Base-by-base conservation (phyloP, 2,888 invertebrate genomes). In the Hydrotaea cyrtoneurina region DNA sequence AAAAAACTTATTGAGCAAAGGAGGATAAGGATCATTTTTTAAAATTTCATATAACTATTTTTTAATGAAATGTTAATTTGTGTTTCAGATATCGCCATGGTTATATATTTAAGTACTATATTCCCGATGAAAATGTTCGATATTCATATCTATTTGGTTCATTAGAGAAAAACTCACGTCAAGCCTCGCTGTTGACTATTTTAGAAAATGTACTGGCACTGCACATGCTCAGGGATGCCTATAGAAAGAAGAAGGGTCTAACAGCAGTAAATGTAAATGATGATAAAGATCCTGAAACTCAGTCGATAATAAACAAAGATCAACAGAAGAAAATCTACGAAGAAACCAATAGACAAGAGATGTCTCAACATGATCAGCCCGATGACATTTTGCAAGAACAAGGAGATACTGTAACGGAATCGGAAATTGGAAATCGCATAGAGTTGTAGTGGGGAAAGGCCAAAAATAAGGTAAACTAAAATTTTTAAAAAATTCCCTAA, bases 121-220 rank as follows among this genome's bases (percentile, higher is more conserved):
- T 96, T 78, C 93, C 94, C 0, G 89, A 89, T 89, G 92, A 86
- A 36, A 93, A 92, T 19, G 92, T 94, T 80, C 93, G 93, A 23
- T 95, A 96, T 94, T 95, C 95, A 0, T 92, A 93, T 74, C 94
- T 96, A 89, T 96, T 96, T 91, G 94, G 94, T 2, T 93, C 94
- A 13, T 94, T 96, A 93, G 96, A 96, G 89, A 91, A 92, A 39
- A 94, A 94, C 57, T 95, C 94, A 87, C 89, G 90, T 66, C 96
- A 96, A 91, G 96, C 62, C 43, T 75, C 80, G 0, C 62, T 78
- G 23, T 26, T 75, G 5, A 55, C 26, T 11, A 55, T 55, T n/a
- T 64, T 80, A 11, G 39, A 43, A 11, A 21, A 39, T 13, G 43
- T 66, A 66, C 7, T 66, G 43, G 39, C 39, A 17, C 39, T 21